These are phyloP conservation scores for Pseudochirops cupreus DNA, from an alignment of 2,797 vertebrate genomes.

Conservation along the genomic window DNA sequence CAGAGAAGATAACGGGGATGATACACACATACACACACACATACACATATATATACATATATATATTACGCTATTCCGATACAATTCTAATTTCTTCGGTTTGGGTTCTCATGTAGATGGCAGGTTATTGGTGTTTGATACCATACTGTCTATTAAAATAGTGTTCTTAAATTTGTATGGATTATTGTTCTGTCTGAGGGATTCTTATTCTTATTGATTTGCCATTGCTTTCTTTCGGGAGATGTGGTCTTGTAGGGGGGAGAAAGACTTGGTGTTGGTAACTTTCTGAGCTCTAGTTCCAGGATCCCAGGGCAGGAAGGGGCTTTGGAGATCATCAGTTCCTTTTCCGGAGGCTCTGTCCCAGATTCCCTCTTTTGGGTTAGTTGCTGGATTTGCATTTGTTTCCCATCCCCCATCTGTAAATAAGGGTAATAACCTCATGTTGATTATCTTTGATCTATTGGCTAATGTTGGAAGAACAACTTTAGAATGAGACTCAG, in stretches of 20 bases:
- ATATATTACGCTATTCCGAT: not conserved
- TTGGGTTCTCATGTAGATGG: not conserved
- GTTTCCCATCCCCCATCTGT: not conserved
- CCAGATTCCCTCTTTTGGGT: conserved; percentile 10
- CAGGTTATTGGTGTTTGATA: not conserved
- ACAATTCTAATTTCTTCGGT: not conserved
- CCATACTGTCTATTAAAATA: not conserved
- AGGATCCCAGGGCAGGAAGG: not conserved
- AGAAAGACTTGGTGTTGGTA: conserved; percentile 8
- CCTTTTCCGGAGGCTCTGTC: not conserved
- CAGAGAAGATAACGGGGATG: not conserved
- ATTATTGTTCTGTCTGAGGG: not conserved
- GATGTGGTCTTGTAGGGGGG: not conserved
- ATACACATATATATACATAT: not conserved
- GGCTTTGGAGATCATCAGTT: not conserved
- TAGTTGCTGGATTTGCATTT: not conserved
- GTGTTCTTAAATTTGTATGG: not conserved
- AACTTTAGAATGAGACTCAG: not conserved
- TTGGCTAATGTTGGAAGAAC: not conserved
- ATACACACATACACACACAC: not conserved
- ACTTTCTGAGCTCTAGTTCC: not conserved
- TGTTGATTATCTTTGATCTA: not conserved
- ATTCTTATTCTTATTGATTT: not conserved
- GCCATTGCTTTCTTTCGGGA: not conserved
- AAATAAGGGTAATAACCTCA: not conserved